These are phyloP conservation scores for Scolopax mira DNA, from an alignment of 2,113 vertebrate species.

Conservation along the genomic window DNA sequence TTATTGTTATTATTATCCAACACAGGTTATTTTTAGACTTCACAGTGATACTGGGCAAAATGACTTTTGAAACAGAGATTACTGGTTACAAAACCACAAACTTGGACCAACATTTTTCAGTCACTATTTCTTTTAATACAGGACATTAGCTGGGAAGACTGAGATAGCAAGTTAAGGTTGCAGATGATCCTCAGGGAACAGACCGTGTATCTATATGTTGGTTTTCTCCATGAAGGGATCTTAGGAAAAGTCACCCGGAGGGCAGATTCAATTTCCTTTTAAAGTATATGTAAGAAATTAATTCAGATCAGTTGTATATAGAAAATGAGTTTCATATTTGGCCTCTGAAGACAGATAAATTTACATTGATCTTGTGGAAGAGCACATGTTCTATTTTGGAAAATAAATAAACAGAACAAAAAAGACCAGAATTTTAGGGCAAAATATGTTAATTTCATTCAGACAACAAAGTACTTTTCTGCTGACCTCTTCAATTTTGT, in stretches of 20 bases:
- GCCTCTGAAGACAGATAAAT: not conserved
- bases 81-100: not conserved
- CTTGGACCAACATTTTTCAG: not conserved
- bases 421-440: not conserved
- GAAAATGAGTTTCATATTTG: not conserved
- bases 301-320: not conserved
- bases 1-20: no score
- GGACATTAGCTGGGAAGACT: not conserved
- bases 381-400: not conserved
- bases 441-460: not conserved
- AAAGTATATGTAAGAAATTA: not conserved
- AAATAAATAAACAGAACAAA: not conserved
- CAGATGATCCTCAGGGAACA: not conserved
- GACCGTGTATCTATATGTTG: not conserved
- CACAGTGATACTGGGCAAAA: not conserved
- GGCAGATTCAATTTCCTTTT: not conserved
- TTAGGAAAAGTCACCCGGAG: not conserved
- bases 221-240: not conserved
- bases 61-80: not conserved
- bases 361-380: not conserved
- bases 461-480: not conserved
- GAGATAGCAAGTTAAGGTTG: not conserved
- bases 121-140: not conserved
- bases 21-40: conserved; percentile 14
- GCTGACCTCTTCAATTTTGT: not conserved